Base-by-base conservation (phyloP, 2,113 vertebrate species). In the Sylvilagus bachmani region DNA sequence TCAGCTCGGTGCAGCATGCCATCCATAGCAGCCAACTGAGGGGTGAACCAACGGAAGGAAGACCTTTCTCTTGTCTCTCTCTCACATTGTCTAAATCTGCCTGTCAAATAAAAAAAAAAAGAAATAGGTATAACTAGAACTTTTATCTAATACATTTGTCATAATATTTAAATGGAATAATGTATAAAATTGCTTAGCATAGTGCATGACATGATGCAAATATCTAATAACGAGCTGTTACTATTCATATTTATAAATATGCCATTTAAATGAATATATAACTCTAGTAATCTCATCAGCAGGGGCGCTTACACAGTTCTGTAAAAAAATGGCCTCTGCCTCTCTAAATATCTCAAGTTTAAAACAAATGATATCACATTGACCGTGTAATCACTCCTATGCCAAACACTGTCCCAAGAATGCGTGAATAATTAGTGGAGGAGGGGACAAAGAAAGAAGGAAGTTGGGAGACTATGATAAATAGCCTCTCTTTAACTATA, bases 191-290 rank as follows among this genome's bases (percentile, higher is more conserved):
- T 33, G 13, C 16, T 51, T 73, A 74, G 9, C 71, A 70, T 8
- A 62, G 14, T 51, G 31, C 22, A 33, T 79, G 80, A 36, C 5
- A 38, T 38, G 38, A 33, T 44, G 16, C 10, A 62, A 91, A 67
- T 87, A 73, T 58, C 62, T 82, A 73, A 78, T 53, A 38, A 87
- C 22, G 5, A 36, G 27, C 17, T 73, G 12, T 90, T 49, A 61
- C 25, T 53, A 86, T 74, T 79, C 77, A 38, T n/a, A 11, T 73
- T 90, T 90, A 62, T 70, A 19, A 53, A 80, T 92, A 27, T 88
- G 19, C 14, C 44, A 38, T 69, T 84, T 24, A 70, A 84, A 92
- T 73, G 66, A 94, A 79, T 58, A 49, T 33, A 64, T 64, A 38
- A 58, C 14, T 6, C 8, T 31, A 70, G 24, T 25, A 78, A 38